phyloP scores from a whole-genome alignment of 2,113 vertebrate genomes.

The Labeo catla region DNA sequence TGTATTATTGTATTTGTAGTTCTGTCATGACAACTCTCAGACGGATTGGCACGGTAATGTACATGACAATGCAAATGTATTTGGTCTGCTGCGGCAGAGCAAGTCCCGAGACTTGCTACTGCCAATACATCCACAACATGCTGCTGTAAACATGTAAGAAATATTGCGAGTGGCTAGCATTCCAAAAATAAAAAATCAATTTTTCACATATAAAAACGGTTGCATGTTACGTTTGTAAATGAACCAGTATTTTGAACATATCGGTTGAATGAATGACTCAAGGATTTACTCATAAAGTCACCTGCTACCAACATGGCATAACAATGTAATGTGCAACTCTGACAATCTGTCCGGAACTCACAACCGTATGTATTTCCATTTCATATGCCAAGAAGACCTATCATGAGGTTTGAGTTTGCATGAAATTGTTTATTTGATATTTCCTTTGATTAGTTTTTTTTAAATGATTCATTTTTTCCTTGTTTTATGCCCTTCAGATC shows the following conservation, averaged over 20 bases:
- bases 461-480: conserved; percentile 53
- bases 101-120: too few relatives aligned
- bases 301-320: background rate
- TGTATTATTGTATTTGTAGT: too few relatives aligned
- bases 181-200: background rate
- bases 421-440: conserved; percentile 52
- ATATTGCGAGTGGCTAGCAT: background rate
- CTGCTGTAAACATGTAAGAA: too few relatives aligned
- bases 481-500: conserved; percentile 46
- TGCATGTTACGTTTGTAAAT: background rate
- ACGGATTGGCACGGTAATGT: too few relatives aligned
- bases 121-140: too few relatives aligned
- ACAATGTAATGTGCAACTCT: too few relatives aligned
- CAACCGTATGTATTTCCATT: conserved; percentile 39
- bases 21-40: too few relatives aligned
- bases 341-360: background rate
- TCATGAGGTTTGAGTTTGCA: conserved; percentile 45
- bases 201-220: background rate
- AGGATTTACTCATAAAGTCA: background rate
- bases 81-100: too few relatives aligned
- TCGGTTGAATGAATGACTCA: background rate
- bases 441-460: conserved; percentile 52
- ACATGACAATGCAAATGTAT: too few relatives aligned
- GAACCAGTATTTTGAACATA: background rate
- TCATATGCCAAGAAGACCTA: conserved; percentile 42